These are phyloP conservation scores for Amphipoea oculea DNA, from an alignment of 2,888 invertebrate genomes.

Conservation along the genomic window DNA sequence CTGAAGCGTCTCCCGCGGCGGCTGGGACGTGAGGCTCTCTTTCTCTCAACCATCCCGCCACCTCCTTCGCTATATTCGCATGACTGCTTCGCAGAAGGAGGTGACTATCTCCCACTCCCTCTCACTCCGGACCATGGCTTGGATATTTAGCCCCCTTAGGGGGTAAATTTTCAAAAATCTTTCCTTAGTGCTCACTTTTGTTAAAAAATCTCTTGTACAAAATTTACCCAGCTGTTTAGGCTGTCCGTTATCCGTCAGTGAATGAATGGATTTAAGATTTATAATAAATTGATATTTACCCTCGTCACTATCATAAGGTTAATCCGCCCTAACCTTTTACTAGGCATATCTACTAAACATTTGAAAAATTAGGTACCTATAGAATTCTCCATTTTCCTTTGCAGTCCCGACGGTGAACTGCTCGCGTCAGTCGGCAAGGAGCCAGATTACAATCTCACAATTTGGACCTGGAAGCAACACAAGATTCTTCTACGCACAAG, in stretches of 20 bases:
- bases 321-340: background rate
- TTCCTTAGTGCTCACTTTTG: background rate
- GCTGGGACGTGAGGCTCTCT: too few relatives aligned
- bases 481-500: constrained; percentile 94
- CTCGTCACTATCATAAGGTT: background rate
- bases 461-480: constrained; percentile 96
- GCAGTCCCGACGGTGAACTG: constrained; percentile 94
- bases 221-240: background rate
- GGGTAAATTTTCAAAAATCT: too few relatives aligned
- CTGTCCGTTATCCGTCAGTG: background rate
- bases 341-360: background rate
- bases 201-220: background rate
- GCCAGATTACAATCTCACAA: constrained; percentile 96
- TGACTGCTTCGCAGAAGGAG: too few relatives aligned
- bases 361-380: background rate
- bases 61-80: too few relatives aligned
- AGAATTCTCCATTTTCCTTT: constrained; percentile 57
- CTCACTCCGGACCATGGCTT: too few relatives aligned
- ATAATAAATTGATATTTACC: background rate
- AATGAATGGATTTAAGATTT: background rate
- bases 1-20: too few relatives aligned
- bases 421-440: constrained; percentile 95
- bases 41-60: too few relatives aligned
- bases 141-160: too few relatives aligned
- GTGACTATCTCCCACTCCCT: too few relatives aligned